Base-by-base conservation (phyloP, 1,140 invertebrate species). In the Frieseomelitta varia region DNA sequence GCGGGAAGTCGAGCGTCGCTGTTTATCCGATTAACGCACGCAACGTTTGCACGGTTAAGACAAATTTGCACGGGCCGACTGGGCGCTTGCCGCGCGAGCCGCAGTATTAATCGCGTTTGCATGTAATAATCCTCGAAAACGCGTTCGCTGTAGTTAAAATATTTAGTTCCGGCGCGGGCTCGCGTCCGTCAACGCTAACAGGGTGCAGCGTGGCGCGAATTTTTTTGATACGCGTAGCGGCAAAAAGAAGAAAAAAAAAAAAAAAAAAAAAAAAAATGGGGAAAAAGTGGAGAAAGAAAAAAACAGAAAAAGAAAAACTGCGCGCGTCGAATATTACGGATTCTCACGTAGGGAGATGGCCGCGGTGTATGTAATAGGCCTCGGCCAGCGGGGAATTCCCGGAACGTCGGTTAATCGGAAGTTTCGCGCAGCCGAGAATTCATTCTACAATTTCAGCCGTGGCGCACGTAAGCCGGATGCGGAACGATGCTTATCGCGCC, bases 381-480 rank as follows among this genome's bases (percentile, higher is more conserved):
- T n/a, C 68, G 68, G 39, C 6, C n/a, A 21, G 24, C 30, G 51
- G 12, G 58, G 79, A 81, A 85, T 88, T 71, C 53, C 47, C 51
- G 86, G 69, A 69, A 85, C 56, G 69, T 39, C 11, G 84, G 77
- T 88, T 85, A 88, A 88, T 88, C 86, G 76, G 75, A 81, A 79
- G 58, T 67, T 30, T 81, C 21, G 84, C 76, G 56, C 27, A 75
- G 71, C 21, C 39, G 58, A 75, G 72, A 88, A 88, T 85, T 81
- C 77, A 82, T 88, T 88, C 85, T 82, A 56, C 67, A 79, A 82
- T 85, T 88, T 73, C 76, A 61, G 6, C n/a, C 65, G 17, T 24
- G 2, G 30, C 30, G 51, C 75, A 39, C 30, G 24, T 81, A 85
- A 85, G 71, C 81, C 71, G 58, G 79, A 85, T 63, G 63, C 61